Base-by-base conservation (phyloP, 2,888 invertebrate genomes). In the Macrophya alboannulata region DNA sequence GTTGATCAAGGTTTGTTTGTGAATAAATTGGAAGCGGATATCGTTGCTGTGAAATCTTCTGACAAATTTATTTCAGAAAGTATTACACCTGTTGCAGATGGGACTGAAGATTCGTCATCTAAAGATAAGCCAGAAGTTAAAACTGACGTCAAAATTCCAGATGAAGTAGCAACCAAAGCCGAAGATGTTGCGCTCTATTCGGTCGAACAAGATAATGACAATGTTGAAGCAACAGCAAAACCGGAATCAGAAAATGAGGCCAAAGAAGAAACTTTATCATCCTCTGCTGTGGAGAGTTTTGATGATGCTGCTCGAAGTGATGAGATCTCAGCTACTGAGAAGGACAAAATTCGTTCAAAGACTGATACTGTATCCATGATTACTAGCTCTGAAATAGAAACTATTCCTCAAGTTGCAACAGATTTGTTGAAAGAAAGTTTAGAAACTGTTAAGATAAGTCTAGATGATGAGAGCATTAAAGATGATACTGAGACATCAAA, bases 331-430 rank as follows among this genome's bases (percentile, higher is more conserved):
- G n/a, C 17, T 55, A 12, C 15, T 51, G 31, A 25, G n/a, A 55
- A 51, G 37, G 17, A 51, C n/a, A 15, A 77, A 77, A 4, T 51
- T 55, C 9, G 5, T 55, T 4, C n/a, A 17, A 31, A 51, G 21
- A 10, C 17, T 55, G 55, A 55, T 77, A 12, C 21, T 48, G 40
- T 40, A 31, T 31, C 17, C 45, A 25, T 6, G 17, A 55, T 1
- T 37, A 25, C 12, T 21, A 62, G 8, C 62, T 40, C 59, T 62
- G 59, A 40, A n/a, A 4, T 6, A 25, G 79, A 81, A 62, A 43
- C 83, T 83, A 21, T 68, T 45, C 21, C 82, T 68, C n/a, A 71
- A 68, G 31, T 10, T 48, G 31, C 25, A 17, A 12, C 37, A 83
- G 31, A 81, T n/a, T 59, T 40, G 12, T 43, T 37, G n/a, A 21